Evolutionary conservation across 2,797 vertebrate genomes (phyloP).

Genomic region (Aythya fuligula): DNA sequence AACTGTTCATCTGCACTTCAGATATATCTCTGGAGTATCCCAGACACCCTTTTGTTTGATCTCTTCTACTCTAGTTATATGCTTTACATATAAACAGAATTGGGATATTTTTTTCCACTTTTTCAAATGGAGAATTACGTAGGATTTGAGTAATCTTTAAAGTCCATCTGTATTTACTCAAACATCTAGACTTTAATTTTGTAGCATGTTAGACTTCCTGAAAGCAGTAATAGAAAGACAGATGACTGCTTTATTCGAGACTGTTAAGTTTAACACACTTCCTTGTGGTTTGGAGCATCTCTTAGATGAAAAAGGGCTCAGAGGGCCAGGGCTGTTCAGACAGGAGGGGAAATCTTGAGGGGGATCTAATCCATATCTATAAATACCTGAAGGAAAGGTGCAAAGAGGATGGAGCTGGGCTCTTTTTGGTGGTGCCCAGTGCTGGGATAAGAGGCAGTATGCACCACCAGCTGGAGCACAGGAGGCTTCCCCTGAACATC

Average conservation of each 20-base stretch:
- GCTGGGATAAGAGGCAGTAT: neutral
- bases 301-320: neutral
- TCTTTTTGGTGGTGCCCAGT: neutral
- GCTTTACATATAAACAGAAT: neutral
- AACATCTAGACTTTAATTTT: constrained; percentile 18
- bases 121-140: neutral
- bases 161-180: constrained; percentile 12
- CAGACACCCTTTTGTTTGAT: neutral
- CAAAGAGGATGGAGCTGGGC: neutral
- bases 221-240: constrained; percentile 12
- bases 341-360: neutral
- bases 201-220: constrained; percentile 8
- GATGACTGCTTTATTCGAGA: neutral
- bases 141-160: neutral
- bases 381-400: neutral
- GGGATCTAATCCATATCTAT: neutral
- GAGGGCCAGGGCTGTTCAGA: neutral
- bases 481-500: neutral
- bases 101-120: neutral
- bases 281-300: neutral
- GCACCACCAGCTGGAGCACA: neutral
- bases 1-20: neutral
- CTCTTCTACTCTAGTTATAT: neutral
- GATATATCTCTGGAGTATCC: neutral
- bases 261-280: neutral